Evolutionary conservation across 2,888 invertebrate species (phyloP), one percentile per base, ranked within the genome.

Genomic region (Ametastegia equiseti): DNA sequence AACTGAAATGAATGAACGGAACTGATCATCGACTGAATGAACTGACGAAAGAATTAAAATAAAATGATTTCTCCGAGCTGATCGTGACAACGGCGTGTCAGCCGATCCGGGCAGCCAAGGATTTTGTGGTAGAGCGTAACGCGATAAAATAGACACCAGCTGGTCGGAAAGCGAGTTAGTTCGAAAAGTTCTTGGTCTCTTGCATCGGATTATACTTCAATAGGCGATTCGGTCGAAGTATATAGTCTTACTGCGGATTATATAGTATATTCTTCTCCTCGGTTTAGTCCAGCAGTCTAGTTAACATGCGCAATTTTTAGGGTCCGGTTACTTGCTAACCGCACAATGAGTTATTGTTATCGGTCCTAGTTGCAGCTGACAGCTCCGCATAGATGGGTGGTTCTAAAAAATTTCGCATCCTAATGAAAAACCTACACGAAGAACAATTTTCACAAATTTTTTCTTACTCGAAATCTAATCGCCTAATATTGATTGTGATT

Each of bases 71-170:
- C 1, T 75, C 75, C 19, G 75, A 36, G 19, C 47, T 71, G 63
- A 7, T 9, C 54, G 39, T 36, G 65, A 67, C 50, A 54, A 75
- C 75, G 54, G 30, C n/a, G n/a, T 54, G 75, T 75, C 54, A 80
- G 60, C 11, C 73, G 80, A 80, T 80, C 54, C 73, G 33, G 73
- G n/a, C 45, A 47, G 71, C 42, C 80, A 80, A 80, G 80, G 80
- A 80, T 80, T 57, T 42, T 71, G 15, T 45, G 45, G 71, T 60
- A 23, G 75, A 27, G 39, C 71, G 71, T 75, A 80, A 75, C 71
- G 60, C 73, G 42, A 71, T 75, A 60, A 80, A 45, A 60, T 71
- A n/a, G n/a, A n/a, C n/a, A n/a, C 75, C 80, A 80, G 73, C 73
- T 80, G 73, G 80, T 42, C 19, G 50, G n/a, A n/a, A 71, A 23